Conservation (phyloP, 1,140 invertebrate species). For the Eufriesea mexicana region DNA sequence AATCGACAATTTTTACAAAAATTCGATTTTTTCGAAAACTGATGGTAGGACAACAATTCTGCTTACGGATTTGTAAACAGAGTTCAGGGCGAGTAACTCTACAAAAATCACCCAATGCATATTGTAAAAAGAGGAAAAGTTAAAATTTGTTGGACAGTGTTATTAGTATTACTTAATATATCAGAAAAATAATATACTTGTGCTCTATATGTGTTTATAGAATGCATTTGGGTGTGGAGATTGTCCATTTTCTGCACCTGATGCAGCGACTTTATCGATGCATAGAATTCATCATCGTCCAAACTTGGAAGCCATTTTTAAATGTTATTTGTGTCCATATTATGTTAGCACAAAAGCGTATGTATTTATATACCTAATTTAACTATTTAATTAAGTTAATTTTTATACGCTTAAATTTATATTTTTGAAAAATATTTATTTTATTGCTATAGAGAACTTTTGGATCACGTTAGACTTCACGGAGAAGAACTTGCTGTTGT, state of each 20-base stretch:
- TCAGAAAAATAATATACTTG: background rate
- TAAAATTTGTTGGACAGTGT: no score
- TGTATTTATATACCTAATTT: constrained; percentile 58
- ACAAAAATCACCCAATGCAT: no score
- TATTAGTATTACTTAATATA: background rate
- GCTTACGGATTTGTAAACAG: no score
- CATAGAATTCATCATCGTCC: constrained; percentile 89
- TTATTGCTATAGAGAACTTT: constrained; percentile 71
- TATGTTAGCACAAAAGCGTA: constrained; percentile 86
- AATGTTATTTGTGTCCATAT: constrained; percentile 91
- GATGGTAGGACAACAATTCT: no score
- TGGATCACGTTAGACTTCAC: constrained; percentile 78
- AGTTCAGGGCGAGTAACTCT: no score
- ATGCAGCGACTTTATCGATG: constrained; percentile 85
- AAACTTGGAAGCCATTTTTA: constrained; percentile 87
- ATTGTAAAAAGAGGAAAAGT: no score
- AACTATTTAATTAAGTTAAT: background rate
- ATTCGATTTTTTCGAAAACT: no score
- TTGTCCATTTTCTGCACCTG: constrained; percentile 89
- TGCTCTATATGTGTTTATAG: constrained; percentile 34
- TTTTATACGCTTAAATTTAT: constrained; percentile 1
- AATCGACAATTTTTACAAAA: no score
- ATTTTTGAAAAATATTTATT: background rate
- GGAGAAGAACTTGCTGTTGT: constrained; percentile 77
- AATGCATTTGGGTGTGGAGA: constrained; percentile 84